Evolutionary conservation across 2,888 invertebrate species (phyloP).

Genomic region (Plebejus melissa): DNA sequence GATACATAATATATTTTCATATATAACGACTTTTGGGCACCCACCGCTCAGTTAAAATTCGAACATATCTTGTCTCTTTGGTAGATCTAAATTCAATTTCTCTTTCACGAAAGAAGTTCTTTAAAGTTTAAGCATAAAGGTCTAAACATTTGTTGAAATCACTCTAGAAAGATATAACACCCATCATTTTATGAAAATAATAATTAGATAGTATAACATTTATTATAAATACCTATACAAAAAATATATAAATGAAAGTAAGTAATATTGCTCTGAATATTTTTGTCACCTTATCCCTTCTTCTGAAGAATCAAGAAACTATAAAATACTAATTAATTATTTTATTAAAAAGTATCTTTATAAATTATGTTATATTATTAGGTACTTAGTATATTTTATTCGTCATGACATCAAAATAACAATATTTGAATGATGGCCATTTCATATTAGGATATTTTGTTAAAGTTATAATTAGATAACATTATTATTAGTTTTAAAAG

Average conservation of each 20-base stretch:
- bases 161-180: neutral
- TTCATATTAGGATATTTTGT: neutral
- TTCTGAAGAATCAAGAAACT: no score
- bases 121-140: neutral
- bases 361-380: no score
- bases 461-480: conserved; percentile 5
- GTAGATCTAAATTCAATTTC: neutral
- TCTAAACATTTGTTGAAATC: neutral
- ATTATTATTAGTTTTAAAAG: conserved; percentile 35
- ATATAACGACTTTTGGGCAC: conserved; percentile 10
- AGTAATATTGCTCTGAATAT: neutral
- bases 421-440: neutral
- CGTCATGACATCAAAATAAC: neutral
- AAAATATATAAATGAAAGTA: neutral
- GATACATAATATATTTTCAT: conserved; percentile 31
- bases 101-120: neutral
- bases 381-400: no score
- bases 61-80: neutral
- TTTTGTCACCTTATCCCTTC: neutral
- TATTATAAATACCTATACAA: neutral
- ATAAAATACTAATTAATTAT: neutral
- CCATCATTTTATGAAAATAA: neutral
- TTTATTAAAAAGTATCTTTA: no score
- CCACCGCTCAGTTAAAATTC: neutral
- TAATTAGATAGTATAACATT: neutral